phyloP scores from a whole-genome alignment of 2,797 vertebrate genomes.

The Helicolenus hilgendorfi region DNA sequence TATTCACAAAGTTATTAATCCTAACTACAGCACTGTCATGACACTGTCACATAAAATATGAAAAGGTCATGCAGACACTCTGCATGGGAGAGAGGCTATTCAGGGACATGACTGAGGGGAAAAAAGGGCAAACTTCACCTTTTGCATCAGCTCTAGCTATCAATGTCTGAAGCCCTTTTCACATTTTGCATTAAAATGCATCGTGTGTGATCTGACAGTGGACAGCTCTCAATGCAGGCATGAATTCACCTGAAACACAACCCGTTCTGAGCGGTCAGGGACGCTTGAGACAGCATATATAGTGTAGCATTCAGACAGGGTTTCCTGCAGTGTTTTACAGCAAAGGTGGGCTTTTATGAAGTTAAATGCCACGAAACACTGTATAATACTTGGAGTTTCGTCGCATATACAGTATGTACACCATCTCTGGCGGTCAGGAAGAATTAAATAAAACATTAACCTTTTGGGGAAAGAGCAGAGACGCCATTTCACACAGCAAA shows the following conservation, averaged over 20 bases:
- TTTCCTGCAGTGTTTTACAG: not conserved
- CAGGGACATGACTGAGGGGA: not conserved
- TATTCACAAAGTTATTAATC: not conserved
- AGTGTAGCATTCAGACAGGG: not conserved
- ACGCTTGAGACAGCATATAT: no score
- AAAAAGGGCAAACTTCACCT: not conserved
- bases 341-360: not conserved
- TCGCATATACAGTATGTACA: not conserved
- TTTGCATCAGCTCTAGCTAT: conserved; percentile 10
- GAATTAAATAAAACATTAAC: not conserved
- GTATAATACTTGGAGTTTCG: not conserved
- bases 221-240: not conserved
- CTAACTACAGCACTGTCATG: not conserved
- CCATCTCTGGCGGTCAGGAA: not conserved
- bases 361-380: not conserved
- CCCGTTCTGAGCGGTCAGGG: not conserved
- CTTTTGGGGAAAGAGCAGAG: not conserved
- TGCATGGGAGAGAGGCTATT: not conserved
- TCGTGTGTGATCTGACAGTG: not conserved
- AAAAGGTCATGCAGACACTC: not conserved
- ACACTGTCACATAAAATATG: not conserved
- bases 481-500: not conserved
- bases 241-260: not conserved
- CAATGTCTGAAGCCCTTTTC: not conserved
- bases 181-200: not conserved